Evolutionary conservation across 2,113 vertebrate species (phyloP).

Genomic region (Pterocles gutturalis): DNA sequence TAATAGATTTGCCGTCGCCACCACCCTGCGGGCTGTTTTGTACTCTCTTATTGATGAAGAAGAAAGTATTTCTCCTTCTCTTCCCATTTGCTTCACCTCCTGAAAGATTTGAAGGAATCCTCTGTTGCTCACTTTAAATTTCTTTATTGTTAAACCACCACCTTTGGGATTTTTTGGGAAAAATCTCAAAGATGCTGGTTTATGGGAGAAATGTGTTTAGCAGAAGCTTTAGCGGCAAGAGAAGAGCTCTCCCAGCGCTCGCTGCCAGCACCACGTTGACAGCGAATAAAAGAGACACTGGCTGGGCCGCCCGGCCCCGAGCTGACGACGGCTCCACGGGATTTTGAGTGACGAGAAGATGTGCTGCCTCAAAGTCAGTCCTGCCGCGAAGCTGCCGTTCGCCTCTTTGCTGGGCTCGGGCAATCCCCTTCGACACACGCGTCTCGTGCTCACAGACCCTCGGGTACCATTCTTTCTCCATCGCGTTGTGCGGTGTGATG

Average conservation of each 20-base stretch:
- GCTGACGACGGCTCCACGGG: rapidly evolving
- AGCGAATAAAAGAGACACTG: background rate
- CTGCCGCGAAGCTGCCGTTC: rapidly evolving
- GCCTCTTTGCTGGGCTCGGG: background rate
- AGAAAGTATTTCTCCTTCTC: background rate
- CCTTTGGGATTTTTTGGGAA: background rate
- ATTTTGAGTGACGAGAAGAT: background rate
- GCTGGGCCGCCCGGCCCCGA: background rate
- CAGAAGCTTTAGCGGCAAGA: background rate
- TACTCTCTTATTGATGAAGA: rapidly evolving
- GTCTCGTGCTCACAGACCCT: rapidly evolving
- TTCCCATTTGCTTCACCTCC: background rate
- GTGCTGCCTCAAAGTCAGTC: background rate
- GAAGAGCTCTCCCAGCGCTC: background rate
- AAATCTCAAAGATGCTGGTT: background rate
- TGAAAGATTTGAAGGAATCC: background rate
- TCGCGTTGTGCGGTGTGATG: rapidly evolving
- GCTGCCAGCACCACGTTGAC: background rate
- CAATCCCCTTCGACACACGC: rapidly evolving
- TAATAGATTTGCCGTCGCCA: background rate
- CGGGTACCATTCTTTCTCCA: background rate
- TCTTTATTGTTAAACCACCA: too few relatives aligned
- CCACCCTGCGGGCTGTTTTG: background rate
- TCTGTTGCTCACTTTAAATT: background rate
- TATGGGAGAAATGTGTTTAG: background rate